A percentile compares a stretch with the other conserved stretches of the same genome.
Conservation (phyloP, 1,140 invertebrate genomes). For the Nephotettix cincticeps region DNA sequence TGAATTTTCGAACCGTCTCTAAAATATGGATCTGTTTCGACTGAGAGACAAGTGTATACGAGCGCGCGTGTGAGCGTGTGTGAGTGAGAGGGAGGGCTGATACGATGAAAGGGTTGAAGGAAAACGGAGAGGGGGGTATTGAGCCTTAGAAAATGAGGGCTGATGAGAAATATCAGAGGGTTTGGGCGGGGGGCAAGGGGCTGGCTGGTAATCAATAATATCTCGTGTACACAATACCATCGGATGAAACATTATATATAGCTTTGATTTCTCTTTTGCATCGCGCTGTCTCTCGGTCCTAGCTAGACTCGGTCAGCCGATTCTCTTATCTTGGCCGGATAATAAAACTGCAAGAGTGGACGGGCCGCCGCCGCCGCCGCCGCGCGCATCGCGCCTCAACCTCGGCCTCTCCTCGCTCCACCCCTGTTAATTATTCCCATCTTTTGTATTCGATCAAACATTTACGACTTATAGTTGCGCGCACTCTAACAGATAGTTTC, state of each 20-base stretch:
- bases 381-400: background rate
- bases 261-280: constrained; percentile 36
- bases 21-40: constrained; percentile 28
- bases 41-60: background rate
- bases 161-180: constrained; percentile 35
- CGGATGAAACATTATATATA: constrained; percentile 36
- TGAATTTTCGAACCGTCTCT: constrained; percentile 33
- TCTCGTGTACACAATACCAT: constrained; percentile 33
- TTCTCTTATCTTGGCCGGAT: background rate
- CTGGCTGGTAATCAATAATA: constrained; percentile 32
- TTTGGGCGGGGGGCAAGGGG: constrained; percentile 23
- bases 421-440: too few relatives aligned
- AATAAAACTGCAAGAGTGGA: constrained; percentile 4
- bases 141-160: constrained; percentile 35
- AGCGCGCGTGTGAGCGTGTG: constrained; percentile 24
- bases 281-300: constrained; percentile 21
- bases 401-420: background rate
- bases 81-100: constrained; percentile 11
- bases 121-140: constrained; percentile 30
- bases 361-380: too few relatives aligned
- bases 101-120: constrained; percentile 32
- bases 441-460: too few relatives aligned
- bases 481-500: too few relatives aligned
- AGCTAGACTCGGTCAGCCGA: background rate
- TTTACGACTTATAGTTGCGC: too few relatives aligned